Base-by-base conservation (phyloP, 2,797 vertebrate genomes). In the Acrocephalus scirpaceus region DNA sequence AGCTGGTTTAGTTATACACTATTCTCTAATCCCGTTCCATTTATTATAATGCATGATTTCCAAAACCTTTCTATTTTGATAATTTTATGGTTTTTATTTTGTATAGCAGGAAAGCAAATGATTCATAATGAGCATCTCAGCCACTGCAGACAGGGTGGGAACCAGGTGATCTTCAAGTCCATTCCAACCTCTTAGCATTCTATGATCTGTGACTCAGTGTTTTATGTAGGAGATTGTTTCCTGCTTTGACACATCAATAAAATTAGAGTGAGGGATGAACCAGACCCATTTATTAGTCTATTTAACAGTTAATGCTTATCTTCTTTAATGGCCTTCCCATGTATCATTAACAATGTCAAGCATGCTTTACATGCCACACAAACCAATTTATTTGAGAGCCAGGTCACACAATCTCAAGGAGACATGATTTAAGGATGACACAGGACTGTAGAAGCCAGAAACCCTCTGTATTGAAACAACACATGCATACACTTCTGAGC, bases 111-210 rank as follows among this genome's bases (percentile, higher is more conserved):
- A 45, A 62, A 89, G 9, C 27, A 4, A 77, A 54, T 3, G 0
- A 60, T 42, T 64, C 23, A 32, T 60, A 78, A 57, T 27, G 1
- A 82, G 13, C 14, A 76, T 29, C 26, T 42, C 34, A 40, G 7
- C 5, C 17, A 30, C 4, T 51, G 21, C 20, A 29, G 23, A 1
- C 8, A 2, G 4, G 2, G 5, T 40, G 34, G 38, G n/a, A 62
- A 38, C 10, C 23, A n/a, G 20, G 6, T 38, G 65, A 19, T 71
- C 57, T 70, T 76, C 25, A 51, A 40, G 14, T 76, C 38, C 14
- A 26, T 83, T 76, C 16, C 42, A 56, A 15, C 4, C 22, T 20
- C 16, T 44, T 51, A 45, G 30, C 10, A 34, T 45, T 76, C 50
- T n/a, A 5, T 51, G 25, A 51, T 26, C 16, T 44, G 25, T 76